Evolutionary conservation across 2,113 vertebrate genomes (phyloP).

Genomic region (Chinchilla lanigera): DNA sequence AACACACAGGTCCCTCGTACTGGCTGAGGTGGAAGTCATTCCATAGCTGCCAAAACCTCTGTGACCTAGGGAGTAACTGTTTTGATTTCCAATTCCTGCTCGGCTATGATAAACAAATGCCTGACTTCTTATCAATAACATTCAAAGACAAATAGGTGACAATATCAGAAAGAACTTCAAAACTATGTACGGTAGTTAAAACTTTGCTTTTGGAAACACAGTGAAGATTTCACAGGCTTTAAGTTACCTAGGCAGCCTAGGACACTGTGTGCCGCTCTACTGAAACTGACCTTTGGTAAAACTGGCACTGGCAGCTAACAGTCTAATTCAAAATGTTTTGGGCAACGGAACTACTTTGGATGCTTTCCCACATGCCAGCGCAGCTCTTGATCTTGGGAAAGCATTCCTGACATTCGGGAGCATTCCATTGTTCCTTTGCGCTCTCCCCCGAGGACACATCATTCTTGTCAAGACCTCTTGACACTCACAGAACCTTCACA

Average conservation of each 20-base stretch:
- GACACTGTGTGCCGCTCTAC: background rate
- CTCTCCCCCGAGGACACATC: constrained; percentile 57
- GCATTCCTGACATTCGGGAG: constrained; percentile 79
- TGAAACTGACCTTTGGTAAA: constrained; percentile 37
- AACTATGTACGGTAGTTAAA: constrained; percentile 18
- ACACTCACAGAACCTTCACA: constrained; percentile 57
- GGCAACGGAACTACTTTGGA: constrained; percentile 63
- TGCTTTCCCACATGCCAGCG: constrained; percentile 67
- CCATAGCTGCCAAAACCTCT: background rate
- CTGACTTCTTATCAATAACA: constrained; percentile 47
- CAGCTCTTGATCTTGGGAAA: constrained; percentile 79
- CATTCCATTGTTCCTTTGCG: constrained; percentile 72
- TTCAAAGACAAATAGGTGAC: constrained; percentile 30
- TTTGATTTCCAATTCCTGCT: constrained; percentile 59
- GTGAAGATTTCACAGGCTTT: background rate
- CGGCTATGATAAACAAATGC: constrained; percentile 44
- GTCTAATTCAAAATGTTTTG: constrained; percentile 58
- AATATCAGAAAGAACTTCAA: constrained; percentile 14
- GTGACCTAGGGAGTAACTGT: background rate
- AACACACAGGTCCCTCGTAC: background rate
- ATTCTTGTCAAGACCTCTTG: constrained; percentile 62
- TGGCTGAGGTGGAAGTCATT: background rate
- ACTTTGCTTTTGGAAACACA: constrained; percentile 39
- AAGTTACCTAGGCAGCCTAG: background rate
- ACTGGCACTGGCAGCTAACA: constrained; percentile 43